These are phyloP conservation scores for Psammodynastes pulverulentus DNA, from an alignment of 2,113 vertebrate species.

Conservation along the genomic window DNA sequence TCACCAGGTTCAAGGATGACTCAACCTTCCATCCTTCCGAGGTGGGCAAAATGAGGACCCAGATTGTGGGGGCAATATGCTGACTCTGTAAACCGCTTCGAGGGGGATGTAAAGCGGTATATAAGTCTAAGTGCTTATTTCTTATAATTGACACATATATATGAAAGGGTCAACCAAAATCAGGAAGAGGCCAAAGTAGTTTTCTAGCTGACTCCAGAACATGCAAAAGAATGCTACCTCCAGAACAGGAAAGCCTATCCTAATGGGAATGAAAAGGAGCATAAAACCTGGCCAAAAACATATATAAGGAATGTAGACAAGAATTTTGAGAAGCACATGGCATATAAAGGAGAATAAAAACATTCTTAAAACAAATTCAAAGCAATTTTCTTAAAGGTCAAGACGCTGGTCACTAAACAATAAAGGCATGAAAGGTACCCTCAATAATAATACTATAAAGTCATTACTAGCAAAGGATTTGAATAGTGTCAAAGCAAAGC, in stretches of 20 bases:
- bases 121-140: too few relatives aligned
- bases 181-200: neutral
- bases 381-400: neutral
- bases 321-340: neutral
- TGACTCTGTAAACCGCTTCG: too few relatives aligned
- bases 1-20: too few relatives aligned
- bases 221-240: neutral
- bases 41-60: too few relatives aligned
- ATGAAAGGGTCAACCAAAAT: neutral
- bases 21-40: too few relatives aligned
- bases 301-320: neutral
- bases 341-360: neutral
- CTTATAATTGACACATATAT: too few relatives aligned
- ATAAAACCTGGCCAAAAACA: neutral
- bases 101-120: too few relatives aligned
- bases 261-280: neutral
- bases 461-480: neutral
- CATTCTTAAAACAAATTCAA: neutral
- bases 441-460: neutral
- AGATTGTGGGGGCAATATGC: too few relatives aligned
- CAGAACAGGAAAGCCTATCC: neutral
- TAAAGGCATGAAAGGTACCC: neutral
- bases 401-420: neutral
- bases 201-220: neutral
- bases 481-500: neutral